A percentile compares a stretch with the other conserved stretches of the same genome.
These are phyloP conservation scores for Phengaris alcon DNA, from an alignment of 2,888 invertebrate species.

Conservation along the genomic window DNA sequence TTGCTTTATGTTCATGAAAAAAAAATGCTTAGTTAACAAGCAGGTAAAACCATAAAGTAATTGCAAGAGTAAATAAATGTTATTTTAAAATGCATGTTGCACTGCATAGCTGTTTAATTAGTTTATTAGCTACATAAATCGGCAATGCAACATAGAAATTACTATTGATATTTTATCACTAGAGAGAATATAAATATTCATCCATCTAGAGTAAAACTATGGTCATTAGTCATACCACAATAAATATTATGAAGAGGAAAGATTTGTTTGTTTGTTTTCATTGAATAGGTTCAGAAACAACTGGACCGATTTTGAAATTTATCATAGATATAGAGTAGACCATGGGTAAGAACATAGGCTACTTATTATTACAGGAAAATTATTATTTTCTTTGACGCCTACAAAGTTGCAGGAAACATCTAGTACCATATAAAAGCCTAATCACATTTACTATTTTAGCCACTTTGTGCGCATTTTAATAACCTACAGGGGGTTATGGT, in stretches of 20 bases:
- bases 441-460: neutral
- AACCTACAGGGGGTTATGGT: neutral
- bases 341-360: too few species aligned
- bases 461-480: neutral
- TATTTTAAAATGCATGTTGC: neutral
- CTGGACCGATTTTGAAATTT: too few species aligned
- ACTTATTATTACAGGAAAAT: too few species aligned
- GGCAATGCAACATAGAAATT: neutral
- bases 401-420: too few species aligned
- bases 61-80: neutral
- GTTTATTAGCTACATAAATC: neutral
- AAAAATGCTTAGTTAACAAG: too few species aligned
- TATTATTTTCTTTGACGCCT: too few species aligned
- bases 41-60: neutral
- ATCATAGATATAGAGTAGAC: too few species aligned
- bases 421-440: neutral
- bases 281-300: too few species aligned
- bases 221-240: neutral
- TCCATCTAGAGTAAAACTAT: neutral
- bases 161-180: neutral
- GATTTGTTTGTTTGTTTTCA: too few species aligned
- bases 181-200: neutral
- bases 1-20: too few species aligned
- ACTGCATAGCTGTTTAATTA: neutral
- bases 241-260: too few species aligned